Conservation (phyloP, 2,797 vertebrate species). For the Acropternis orthonyx region DNA sequence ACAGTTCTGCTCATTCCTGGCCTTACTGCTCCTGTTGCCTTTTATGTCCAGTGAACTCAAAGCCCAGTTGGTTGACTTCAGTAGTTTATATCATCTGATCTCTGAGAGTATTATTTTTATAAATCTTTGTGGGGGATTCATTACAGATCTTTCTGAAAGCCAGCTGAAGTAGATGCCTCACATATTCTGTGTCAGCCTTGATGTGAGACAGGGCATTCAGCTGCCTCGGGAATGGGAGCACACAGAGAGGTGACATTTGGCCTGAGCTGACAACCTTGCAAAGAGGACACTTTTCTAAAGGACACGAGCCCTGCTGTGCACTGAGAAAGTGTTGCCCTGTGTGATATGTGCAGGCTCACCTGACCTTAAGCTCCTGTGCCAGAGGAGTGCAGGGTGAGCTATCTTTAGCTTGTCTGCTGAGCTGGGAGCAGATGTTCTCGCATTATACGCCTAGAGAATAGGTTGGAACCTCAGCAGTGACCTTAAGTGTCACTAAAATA, state of each 20-base stretch:
- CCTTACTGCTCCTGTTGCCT: not conserved
- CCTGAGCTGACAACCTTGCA: not conserved
- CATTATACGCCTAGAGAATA: constrained; percentile 25
- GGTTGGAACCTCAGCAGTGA: not conserved
- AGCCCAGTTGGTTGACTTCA: not conserved
- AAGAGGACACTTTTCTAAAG: not conserved
- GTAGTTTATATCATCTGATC: not conserved
- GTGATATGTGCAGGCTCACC: constrained; percentile 16
- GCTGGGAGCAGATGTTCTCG: constrained; percentile 17
- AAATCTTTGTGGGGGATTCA: not conserved
- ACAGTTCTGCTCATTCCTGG: not conserved
- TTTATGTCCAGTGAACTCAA: constrained; percentile 15
- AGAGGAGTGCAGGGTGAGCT: constrained; percentile 11
- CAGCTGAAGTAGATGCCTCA: not conserved
- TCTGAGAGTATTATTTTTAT: not conserved
- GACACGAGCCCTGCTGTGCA: not conserved
- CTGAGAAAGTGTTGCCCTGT: not conserved
- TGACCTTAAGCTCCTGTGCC: constrained; percentile 58
- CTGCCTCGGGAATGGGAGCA: not conserved
- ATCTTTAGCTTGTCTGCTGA: constrained; percentile 60
- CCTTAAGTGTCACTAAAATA: not conserved
- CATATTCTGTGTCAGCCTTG: not conserved
- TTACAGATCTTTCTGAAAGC: not conserved
- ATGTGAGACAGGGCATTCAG: not conserved
- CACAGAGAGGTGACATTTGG: not conserved